phyloP scores from a whole-genome alignment of 1,140 invertebrate genomes.

The Drosophila arawakana region DNA sequence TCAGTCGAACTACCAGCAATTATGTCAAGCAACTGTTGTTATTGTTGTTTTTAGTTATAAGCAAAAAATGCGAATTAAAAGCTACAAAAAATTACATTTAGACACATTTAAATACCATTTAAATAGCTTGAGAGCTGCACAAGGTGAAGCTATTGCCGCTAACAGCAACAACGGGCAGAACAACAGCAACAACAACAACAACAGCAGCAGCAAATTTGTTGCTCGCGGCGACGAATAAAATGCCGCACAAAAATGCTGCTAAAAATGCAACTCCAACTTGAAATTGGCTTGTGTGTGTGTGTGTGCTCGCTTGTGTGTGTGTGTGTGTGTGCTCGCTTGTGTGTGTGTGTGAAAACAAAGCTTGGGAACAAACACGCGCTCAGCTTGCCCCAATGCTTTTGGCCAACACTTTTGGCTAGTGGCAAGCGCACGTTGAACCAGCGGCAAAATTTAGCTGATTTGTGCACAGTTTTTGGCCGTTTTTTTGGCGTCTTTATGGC shows the following conservation, averaged over 20 bases:
- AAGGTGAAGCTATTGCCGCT: conserved; percentile 69
- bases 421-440: conserved; percentile 46
- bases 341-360: conserved; percentile 63
- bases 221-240: conserved; percentile 79
- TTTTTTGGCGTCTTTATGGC: conserved; percentile 61
- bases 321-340: too few relatives aligned
- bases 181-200: conserved; percentile 32
- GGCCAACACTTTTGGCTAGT: conserved; percentile 39
- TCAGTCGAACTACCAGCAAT: conserved; percentile 37
- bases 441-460: conserved; percentile 57
- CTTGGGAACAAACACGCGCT: conserved; percentile 80
- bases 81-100: conserved; percentile 78
- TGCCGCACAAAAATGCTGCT: conserved; percentile 79
- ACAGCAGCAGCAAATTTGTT: conserved; percentile 69
- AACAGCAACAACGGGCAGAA: conserved; percentile 36
- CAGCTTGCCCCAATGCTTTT: conserved; percentile 56
- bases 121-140: conserved; percentile 75
- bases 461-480: conserved; percentile 38
- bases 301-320: conserved; percentile 29
- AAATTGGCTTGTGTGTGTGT: conserved; percentile 34
- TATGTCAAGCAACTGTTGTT: conserved; percentile 58
- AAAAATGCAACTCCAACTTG: conserved; percentile 79
- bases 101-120: conserved; percentile 84
- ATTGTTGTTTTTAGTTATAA: conserved; percentile 46
- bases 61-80: conserved; percentile 72